phyloP scores from a whole-genome alignment of 2,888 invertebrate species.

The Ophion costatus region DNA sequence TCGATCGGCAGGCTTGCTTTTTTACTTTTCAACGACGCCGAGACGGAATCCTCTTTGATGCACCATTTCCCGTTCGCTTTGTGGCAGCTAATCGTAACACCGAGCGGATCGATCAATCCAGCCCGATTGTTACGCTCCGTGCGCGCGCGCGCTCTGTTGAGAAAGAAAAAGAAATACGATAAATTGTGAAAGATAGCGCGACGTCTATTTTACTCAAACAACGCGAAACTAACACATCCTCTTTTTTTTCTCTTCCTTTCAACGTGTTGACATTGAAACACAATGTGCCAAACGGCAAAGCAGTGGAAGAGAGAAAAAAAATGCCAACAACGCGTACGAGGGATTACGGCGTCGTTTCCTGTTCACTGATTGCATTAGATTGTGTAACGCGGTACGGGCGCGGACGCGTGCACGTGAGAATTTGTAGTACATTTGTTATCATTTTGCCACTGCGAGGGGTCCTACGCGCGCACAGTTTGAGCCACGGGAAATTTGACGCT shows the following conservation, averaged over 20 bases:
- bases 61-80: not conserved
- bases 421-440: slow-evolving; percentile 11
- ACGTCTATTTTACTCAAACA: no score
- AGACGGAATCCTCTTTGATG: not conserved
- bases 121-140: slow-evolving; percentile 26
- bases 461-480: no score
- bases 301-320: not conserved
- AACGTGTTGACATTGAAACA: slow-evolving; percentile 10
- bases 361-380: slow-evolving; percentile 38
- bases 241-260: no score
- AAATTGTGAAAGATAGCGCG: not conserved
- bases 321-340: not conserved
- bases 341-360: slow-evolving; percentile 22
- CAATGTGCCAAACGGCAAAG: not conserved
- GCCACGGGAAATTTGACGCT: no score
- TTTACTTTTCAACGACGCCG: no score
- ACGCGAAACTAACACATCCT: no score
- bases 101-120: slow-evolving; percentile 26
- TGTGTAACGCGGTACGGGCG: slow-evolving; percentile 29
- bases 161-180: slow-evolving; percentile 1
- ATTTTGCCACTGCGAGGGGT: no score
- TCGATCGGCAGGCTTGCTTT: no score
- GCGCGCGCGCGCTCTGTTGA: slow-evolving; percentile 3
- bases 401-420: slow-evolving; percentile 18
- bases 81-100: not conserved